Base-by-base conservation (phyloP, 2,113 vertebrate genomes). In the Amblyornis subalaris region DNA sequence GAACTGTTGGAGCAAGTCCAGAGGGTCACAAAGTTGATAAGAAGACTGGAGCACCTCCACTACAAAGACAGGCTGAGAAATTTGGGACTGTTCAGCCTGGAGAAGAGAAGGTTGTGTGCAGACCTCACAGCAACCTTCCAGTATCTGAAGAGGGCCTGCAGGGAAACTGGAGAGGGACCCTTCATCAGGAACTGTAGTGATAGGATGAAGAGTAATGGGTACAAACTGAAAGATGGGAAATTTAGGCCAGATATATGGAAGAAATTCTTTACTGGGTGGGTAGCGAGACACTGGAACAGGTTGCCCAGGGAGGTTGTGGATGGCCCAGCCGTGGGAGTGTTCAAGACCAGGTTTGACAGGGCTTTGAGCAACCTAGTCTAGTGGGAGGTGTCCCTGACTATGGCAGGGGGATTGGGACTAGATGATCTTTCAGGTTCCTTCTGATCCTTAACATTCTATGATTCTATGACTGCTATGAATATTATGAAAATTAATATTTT, bases 61-160 rank as follows among this genome's bases (percentile, higher is more conserved):
- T 31, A 2, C 1, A 17, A 66, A 21, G 31, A 35, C 12, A 29
- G 31, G 16, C 35, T 75, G 53, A 58, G 23, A 18, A 55, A n/a
- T 3, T 6, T n/a, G 6, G 5, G 19, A 14, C 7, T 84, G n/a
- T 24, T n/a, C 5, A 19, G 14, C 7, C 23, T 55, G 50, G 19
- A 40, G 42, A 65, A 47, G 15, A 45, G 29, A n/a, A 74, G 24
- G 12, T n/a, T 55, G 2, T 48, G 50, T n/a, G 9, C 29, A 65
- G 14, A 69, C 5, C 25, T 44, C 26, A 26, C 0, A 2, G 17
- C 36, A 65, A 51, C 14, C 21, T 58, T 17, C 36, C 38, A 20
- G 18, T 8, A 10, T 33, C 33, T 45, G 33, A 69, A 38, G 3
- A 38, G 7, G 2, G 2, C 0, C 9, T 61, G 13, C 28, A 38